A percentile compares a stretch with the other conserved stretches of the same genome.
Evolutionary conservation across 2,888 invertebrate species (phyloP).

Genomic region (Leptinotarsa tumamoca): DNA sequence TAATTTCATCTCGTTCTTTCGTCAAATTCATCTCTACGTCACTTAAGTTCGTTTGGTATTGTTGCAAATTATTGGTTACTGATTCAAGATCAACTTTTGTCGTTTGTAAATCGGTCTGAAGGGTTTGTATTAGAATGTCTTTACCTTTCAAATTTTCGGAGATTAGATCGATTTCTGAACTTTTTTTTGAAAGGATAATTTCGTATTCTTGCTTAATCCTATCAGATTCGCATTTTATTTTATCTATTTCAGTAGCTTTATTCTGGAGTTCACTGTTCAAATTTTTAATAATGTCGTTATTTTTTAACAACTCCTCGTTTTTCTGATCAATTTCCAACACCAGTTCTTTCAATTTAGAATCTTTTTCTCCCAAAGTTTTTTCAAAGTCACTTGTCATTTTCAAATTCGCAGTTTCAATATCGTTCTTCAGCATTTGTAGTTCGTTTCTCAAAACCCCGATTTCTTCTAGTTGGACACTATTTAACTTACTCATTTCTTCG

Average conservation of each 20-base stretch:
- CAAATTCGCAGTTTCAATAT: conserved; percentile 25
- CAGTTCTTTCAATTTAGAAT: conserved; percentile 38
- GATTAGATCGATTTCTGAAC: conserved; percentile 24
- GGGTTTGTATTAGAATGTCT: conserved; percentile 52
- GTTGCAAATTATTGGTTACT: conserved; percentile 59
- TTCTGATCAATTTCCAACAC: conserved; percentile 32
- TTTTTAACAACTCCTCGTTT: conserved; percentile 24
- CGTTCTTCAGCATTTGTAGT: conserved; percentile 32
- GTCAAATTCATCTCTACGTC: conserved; percentile 57
- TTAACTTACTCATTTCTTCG: conserved; percentile 51
- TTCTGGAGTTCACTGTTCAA: conserved; percentile 51
- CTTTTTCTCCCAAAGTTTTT: conserved; percentile 39
- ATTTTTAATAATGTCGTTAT: conserved; percentile 37
- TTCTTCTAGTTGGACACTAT: conserved; percentile 34
- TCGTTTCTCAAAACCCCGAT: conserved; percentile 46
- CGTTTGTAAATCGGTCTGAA: conserved; percentile 61
- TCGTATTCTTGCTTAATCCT: conserved; percentile 42
- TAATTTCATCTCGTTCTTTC: conserved; percentile 62
- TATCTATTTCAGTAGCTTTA: conserved; percentile 51
- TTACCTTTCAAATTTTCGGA: conserved; percentile 28
- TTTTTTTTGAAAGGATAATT: conserved; percentile 29
- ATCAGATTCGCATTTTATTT: conserved; percentile 51
- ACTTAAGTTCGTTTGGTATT: conserved; percentile 60
- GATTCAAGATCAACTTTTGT: conserved; percentile 60
- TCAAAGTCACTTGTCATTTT: conserved; percentile 36